Evolutionary conservation across 92 coral and sea anemone genomes (phyloP).

Genomic region (Actinostola sp.): DNA sequence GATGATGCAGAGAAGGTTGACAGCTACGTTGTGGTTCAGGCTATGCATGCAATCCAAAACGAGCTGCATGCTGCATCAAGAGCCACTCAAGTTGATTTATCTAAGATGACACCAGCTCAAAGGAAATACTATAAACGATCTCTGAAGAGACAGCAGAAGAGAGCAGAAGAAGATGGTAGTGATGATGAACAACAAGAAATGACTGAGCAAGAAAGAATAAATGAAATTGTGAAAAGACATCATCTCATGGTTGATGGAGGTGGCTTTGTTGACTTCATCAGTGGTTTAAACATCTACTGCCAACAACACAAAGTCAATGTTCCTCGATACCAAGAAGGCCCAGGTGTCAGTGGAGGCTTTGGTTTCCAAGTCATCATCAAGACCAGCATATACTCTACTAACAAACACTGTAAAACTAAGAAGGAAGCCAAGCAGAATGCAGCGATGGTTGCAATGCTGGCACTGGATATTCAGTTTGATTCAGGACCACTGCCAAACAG

Average conservation of each 20-base stretch:
- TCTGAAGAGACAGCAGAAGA: slow-evolving; percentile 63
- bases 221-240: slow-evolving; percentile 54
- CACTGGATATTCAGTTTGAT: slow-evolving; percentile 80
- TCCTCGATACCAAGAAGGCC: slow-evolving; percentile 83
- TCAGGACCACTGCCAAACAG: slow-evolving; percentile 67
- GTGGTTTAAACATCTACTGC: slow-evolving; percentile 82
- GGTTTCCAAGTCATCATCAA: slow-evolving; percentile 73
- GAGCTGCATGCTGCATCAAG: slow-evolving; percentile 37
- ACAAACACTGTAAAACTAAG: slow-evolving; percentile 69
- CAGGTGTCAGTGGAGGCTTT: slow-evolving; percentile 82
- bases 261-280: slow-evolving; percentile 89
- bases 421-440: slow-evolving; percentile 91
- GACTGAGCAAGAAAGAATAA: slow-evolving; percentile 69
- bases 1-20: slow-evolving; percentile 31
- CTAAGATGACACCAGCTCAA: slow-evolving; percentile 63
- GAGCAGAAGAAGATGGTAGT: slow-evolving; percentile 39
- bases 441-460: slow-evolving; percentile 82
- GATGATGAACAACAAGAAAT: slow-evolving; percentile 40
- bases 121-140: slow-evolving; percentile 70
- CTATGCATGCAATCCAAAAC: slow-evolving; percentile 56
- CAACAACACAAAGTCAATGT: slow-evolving; percentile 76
- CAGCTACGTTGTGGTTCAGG: slow-evolving; percentile 62
- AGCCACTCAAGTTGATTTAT: slow-evolving; percentile 16
- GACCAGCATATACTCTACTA: slow-evolving; percentile 64
- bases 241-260: slow-evolving; percentile 56